A percentile compares a stretch with the other conserved stretches of the same genome.
phyloP scores from a whole-genome alignment of 2,797 vertebrate species.

The Knipowitschia caucasica region DNA sequence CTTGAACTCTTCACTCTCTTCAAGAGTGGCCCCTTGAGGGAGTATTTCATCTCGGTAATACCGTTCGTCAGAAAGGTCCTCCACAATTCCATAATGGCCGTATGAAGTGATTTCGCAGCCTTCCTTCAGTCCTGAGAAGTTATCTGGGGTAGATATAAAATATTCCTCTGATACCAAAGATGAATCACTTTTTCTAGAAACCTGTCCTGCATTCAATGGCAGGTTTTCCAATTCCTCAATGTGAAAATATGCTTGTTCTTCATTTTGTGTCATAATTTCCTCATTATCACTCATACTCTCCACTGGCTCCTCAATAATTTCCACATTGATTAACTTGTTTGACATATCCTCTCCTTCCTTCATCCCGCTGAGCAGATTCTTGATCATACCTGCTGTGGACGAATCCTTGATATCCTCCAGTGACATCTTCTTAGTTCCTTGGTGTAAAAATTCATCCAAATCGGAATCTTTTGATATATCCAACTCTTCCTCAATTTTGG shows the following conservation, averaged over 20 bases:
- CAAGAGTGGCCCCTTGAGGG: slow-evolving; percentile 45
- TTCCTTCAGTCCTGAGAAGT: slow-evolving; percentile 74
- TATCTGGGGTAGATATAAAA: slow-evolving; percentile 92
- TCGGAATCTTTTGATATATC: slow-evolving; percentile 74
- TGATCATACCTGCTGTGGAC: slow-evolving; percentile 80
- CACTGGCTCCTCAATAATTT: slow-evolving; percentile 86
- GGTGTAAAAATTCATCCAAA: slow-evolving; percentile 74
- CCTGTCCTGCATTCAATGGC: slow-evolving; percentile 52
- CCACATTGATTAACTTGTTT: slow-evolving; percentile 83
- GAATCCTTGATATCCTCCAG: slow-evolving; percentile 76
- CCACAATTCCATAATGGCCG: slow-evolving; percentile 80
- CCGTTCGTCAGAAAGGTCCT: slow-evolving; percentile 78
- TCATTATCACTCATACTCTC: slow-evolving; percentile 73
- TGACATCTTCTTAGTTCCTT: slow-evolving; percentile 75
- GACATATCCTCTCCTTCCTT: slow-evolving; percentile 68
- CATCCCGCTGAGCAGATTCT: slow-evolving; percentile 80
- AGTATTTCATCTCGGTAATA: slow-evolving; percentile 74
- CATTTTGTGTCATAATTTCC: slow-evolving; percentile 48
- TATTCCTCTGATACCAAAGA: slow-evolving; percentile 75
- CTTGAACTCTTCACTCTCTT: slow-evolving; percentile 62
- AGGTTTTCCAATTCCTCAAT: slow-evolving; percentile 87
- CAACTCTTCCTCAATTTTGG: slow-evolving; percentile 83
- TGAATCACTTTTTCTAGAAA: slow-evolving; percentile 62
- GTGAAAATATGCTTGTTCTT: slow-evolving; percentile 77
- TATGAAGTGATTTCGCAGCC: slow-evolving; percentile 80